phyloP scores from a whole-genome alignment of 2,888 invertebrate species.

The Eristalinus sepulchralis region DNA sequence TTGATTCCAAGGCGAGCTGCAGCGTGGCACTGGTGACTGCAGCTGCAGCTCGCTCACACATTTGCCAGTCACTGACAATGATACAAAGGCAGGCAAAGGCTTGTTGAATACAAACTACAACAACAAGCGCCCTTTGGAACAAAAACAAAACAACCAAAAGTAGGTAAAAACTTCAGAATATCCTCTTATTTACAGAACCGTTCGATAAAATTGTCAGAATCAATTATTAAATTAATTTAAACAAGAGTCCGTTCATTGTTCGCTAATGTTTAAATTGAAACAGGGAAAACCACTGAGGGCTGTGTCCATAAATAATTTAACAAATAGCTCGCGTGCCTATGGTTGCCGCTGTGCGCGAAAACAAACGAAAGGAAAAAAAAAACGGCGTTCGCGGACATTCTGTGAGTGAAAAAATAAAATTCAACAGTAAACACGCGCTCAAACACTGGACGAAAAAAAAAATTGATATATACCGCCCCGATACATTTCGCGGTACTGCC shows the following conservation, averaged over 20 bases:
- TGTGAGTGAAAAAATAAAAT: neutral
- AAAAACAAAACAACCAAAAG: neutral
- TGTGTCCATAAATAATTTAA: neutral
- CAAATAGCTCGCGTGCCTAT: neutral
- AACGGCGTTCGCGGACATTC: neutral
- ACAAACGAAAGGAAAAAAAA: neutral
- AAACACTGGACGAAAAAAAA: neutral
- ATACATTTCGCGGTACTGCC: neutral
- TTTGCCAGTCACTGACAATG: neutral
- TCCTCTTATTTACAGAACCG: neutral
- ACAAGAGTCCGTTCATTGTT: neutral
- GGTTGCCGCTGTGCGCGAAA: neutral
- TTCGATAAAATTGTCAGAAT: neutral
- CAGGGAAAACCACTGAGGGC: neutral
- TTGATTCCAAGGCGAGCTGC: neutral
- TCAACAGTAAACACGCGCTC: neutral
- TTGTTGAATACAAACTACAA: no score
- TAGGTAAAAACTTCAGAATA: neutral
- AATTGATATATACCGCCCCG: neutral
- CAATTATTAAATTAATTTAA: conserved; percentile 14
- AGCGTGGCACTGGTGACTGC: neutral
- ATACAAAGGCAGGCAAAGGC: neutral
- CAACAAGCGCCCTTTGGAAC: neutral
- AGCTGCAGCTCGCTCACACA: neutral
- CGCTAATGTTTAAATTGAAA: neutral